Evolutionary conservation across 2,113 vertebrate species (phyloP), one percentile per base, ranked within the genome.

Genomic region (Prunella fulvescens): DNA sequence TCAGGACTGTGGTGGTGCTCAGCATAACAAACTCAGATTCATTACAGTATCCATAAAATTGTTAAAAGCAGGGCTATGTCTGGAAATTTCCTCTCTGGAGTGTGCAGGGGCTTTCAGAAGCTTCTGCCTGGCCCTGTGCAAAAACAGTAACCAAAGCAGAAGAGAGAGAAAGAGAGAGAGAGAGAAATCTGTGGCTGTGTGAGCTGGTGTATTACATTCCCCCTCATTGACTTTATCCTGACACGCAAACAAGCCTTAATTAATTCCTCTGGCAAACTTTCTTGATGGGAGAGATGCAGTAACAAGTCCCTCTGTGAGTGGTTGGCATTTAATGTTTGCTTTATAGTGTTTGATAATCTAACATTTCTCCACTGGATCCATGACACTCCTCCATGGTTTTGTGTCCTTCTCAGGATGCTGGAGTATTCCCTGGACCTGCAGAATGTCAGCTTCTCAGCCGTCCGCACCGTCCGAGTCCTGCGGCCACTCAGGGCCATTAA

Each of bases 351-450:
- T 96, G 91, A 72, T 91, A 58, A 85, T 92, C 77, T 65, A 88
- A 80, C 62, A 62, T 92, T 93, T 90, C 72, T 90, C 50, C 81
- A 72, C 35, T 40, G 82, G 84, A 44, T 88, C 81, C 58, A 31
- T 91, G 76, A 96, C 7, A 0, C 18, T 57, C 2, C 39, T 69
- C 60, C 0, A 0, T 45, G 9, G 79, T 79, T 57, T 65, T 57
- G 44, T 95, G 71, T 96, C 47, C 90, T 85, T 77, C 62, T 11
- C 98, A 99, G 99, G 98, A 99, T 99, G 99, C 96, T 99, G 98
- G 99, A 99, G 97, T 99, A 99, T 83, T 99, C 99, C 28, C 98
- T 99, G 97, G 99, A 99, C 98, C 98, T 99, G 96, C 99, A 99
- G 98, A 99, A 99, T 1, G 99, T 99, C 98, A 99, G 99, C 95